A percentile compares a stretch with the other conserved stretches of the same genome.
Evolutionary conservation across 2,113 vertebrate species (phyloP).

Genomic region (Catharus minimus): DNA sequence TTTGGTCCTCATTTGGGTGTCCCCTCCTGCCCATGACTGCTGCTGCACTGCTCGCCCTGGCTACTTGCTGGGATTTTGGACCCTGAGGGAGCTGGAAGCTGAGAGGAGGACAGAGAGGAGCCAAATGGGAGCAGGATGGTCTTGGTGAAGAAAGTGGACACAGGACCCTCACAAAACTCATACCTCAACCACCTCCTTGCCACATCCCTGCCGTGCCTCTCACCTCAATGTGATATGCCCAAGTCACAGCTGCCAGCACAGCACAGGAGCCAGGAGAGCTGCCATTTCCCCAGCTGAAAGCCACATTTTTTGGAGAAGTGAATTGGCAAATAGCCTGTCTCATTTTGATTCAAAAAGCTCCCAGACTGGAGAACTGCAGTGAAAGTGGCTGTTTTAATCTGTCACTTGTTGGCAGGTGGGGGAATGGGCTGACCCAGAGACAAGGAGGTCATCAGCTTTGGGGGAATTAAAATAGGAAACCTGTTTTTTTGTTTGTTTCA

Average conservation of each 20-base stretch:
- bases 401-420: background rate
- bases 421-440: background rate
- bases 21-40: background rate
- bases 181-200: background rate
- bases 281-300: background rate
- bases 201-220: background rate
- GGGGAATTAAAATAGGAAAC: background rate
- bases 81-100: background rate
- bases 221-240: rapidly evolving
- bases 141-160: background rate
- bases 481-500: background rate
- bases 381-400: background rate
- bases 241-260: background rate
- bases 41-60: background rate
- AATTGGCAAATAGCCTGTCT: background rate
- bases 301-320: background rate
- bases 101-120: background rate
- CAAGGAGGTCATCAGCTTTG: background rate
- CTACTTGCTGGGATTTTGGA: background rate
- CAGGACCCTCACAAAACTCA: rapidly evolving
- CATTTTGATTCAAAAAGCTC: background rate
- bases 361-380: background rate
- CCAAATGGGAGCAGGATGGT: background rate
- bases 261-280: background rate
- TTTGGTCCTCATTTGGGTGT: background rate